phyloP scores from a whole-genome alignment of 2,888 invertebrate species.

The Mystacides longicornis region DNA sequence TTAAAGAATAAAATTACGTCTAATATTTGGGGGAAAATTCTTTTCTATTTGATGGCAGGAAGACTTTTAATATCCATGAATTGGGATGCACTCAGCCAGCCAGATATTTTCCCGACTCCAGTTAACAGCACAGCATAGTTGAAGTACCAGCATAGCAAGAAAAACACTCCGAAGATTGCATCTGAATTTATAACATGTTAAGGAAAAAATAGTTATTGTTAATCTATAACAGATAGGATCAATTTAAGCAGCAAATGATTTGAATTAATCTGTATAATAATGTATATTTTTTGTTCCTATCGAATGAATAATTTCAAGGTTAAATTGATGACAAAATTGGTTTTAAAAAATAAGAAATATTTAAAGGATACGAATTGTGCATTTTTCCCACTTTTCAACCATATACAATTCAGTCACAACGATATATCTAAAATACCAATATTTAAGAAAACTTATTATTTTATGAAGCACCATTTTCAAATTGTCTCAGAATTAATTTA shows the following conservation, averaged over 20 bases:
- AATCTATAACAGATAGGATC: too few species aligned
- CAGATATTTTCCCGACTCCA: slow-evolving; percentile 1
- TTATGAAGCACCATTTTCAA: too few species aligned
- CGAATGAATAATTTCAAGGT: neutral
- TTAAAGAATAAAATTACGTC: too few species aligned
- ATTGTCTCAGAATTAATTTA: too few species aligned
- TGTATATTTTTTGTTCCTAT: too few species aligned
- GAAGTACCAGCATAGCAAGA: slow-evolving; percentile 40
- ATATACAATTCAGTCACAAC: slow-evolving; percentile 57
- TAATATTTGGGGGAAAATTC: neutral
- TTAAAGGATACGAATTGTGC: slow-evolving; percentile 57
- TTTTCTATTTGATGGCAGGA: neutral
- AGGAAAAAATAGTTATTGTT: slow-evolving; percentile 30
- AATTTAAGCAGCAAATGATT: too few species aligned
- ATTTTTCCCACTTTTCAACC: slow-evolving; percentile 58
- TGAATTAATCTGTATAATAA: too few species aligned
- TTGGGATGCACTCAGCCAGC: neutral
- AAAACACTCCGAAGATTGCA: slow-evolving; percentile 33
- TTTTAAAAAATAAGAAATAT: neutral
- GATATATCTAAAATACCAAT: slow-evolving; percentile 55
- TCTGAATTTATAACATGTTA: slow-evolving; percentile 33
- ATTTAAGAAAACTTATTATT: too few species aligned
- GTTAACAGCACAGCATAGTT: slow-evolving; percentile 32
- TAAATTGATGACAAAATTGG: neutral
- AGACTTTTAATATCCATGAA: neutral